These are phyloP conservation scores for Ptychoptera albimana DNA, from an alignment of 2,888 invertebrate genomes.

Conservation along the genomic window DNA sequence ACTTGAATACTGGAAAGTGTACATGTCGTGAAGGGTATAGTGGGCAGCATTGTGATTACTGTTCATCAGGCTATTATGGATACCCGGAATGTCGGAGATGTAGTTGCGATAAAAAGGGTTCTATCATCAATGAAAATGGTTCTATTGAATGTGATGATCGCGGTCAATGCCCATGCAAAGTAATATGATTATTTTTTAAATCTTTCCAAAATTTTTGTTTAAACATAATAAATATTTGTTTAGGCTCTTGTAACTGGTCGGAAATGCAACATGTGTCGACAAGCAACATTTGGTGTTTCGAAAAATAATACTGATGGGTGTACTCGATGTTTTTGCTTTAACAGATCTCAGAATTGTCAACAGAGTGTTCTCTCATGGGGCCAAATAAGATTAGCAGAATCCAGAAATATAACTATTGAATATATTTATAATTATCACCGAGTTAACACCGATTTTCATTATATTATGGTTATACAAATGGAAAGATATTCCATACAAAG, in stretches of 20 bases:
- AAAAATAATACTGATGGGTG: constrained; percentile 70
- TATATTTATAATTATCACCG: constrained; percentile 13
- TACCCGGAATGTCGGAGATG: constrained; percentile 79
- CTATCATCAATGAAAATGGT: constrained; percentile 36
- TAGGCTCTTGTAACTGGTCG: constrained; percentile 70
- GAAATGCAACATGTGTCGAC: constrained; percentile 68
- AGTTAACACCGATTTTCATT: neutral
- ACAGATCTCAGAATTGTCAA: constrained; percentile 59
- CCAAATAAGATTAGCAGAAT: constrained; percentile 47
- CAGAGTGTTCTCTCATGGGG: constrained; percentile 75
- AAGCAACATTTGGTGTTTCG: constrained; percentile 75
- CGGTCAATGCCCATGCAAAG: constrained; percentile 86
- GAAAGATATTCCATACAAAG: constrained; percentile 20
- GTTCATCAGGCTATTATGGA: constrained; percentile 74
- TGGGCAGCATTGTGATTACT: constrained; percentile 64
- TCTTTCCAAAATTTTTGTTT: neutral
- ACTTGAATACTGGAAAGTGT: constrained; percentile 43
- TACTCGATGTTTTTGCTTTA: constrained; percentile 93
- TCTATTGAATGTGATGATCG: constrained; percentile 53
- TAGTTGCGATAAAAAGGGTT: constrained; percentile 63
- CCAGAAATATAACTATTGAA: constrained; percentile 33
- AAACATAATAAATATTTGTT: constrained; percentile 11
- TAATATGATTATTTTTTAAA: constrained; percentile 20
- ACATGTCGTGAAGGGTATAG: constrained; percentile 57
- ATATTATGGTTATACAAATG: constrained; percentile 21